Conservation (phyloP, 2,888 invertebrate species). For the Timandra comae region DNA sequence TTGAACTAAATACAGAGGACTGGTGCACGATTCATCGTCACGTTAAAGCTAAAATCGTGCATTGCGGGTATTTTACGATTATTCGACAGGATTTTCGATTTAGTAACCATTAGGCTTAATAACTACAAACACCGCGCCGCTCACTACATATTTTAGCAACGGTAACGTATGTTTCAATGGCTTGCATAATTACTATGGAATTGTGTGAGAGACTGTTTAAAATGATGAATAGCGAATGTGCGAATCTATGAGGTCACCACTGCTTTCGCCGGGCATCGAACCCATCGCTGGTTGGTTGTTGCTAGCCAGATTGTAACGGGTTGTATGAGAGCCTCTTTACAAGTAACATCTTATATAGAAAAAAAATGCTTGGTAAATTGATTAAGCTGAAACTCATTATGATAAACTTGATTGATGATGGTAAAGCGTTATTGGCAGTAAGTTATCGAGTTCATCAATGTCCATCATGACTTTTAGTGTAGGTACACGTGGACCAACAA, state of each 20-base stretch:
- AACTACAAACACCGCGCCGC: conserved; percentile 1
- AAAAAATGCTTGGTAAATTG: conserved; percentile 36
- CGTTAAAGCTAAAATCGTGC: no score
- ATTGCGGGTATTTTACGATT: no score
- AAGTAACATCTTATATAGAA: conserved; percentile 33
- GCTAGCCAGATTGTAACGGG: conserved; percentile 62
- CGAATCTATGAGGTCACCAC: conserved; percentile 63
- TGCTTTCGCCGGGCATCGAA: conserved; percentile 69
- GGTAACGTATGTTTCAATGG: conserved; percentile 25
- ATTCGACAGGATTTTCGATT: no score
- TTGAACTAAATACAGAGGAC: no score
- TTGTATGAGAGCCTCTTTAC: conserved; percentile 41
- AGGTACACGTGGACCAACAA: no score
- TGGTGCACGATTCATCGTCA: no score
- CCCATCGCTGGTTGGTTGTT: conserved; percentile 50
- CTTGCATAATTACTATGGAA: conserved; percentile 28
- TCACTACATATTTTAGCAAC: conserved; percentile 9
- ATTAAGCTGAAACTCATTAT: no score
- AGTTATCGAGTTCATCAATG: no score
- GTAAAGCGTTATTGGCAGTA: no score
- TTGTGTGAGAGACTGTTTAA: conserved; percentile 46
- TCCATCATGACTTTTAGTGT: no score
- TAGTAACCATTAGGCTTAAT: background rate
- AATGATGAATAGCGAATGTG: conserved; percentile 66
- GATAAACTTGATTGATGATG: conserved; percentile 17